These are phyloP conservation scores for Stenopsyche tienmushanensis DNA, from an alignment of 1,140 invertebrate species.

Conservation along the genomic window DNA sequence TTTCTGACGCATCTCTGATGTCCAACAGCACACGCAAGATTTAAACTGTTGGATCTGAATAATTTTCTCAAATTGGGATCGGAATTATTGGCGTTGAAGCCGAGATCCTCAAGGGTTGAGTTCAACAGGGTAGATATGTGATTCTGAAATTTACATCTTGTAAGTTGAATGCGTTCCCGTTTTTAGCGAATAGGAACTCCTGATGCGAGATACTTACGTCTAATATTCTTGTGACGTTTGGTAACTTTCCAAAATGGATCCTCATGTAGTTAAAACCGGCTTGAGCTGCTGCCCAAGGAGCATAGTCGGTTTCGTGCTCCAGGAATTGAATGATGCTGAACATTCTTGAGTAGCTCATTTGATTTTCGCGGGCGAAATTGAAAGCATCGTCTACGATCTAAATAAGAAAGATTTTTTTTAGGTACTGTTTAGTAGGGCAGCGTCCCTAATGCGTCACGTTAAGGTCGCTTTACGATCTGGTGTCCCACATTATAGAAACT, in stretches of 20 bases:
- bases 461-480: too few species aligned
- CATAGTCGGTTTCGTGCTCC: conserved; percentile 51
- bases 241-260: neutral
- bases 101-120: conserved; percentile 48
- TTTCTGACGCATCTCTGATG: conserved; percentile 58
- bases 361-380: conserved; percentile 55
- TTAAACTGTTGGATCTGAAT: conserved; percentile 54
- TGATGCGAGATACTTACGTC: neutral
- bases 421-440: too few species aligned
- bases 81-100: conserved; percentile 40
- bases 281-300: conserved; percentile 53
- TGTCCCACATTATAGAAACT: too few species aligned
- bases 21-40: conserved; percentile 57
- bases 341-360: conserved; percentile 45
- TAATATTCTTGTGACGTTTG: neutral
- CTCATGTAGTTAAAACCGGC: neutral
- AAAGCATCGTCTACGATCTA: conserved; percentile 59
- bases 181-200: too few species aligned
- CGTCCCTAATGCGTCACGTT: too few species aligned
- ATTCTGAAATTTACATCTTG: too few species aligned
- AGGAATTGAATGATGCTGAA: conserved; percentile 51
- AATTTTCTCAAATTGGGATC: conserved; percentile 50
- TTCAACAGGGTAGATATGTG: conserved; percentile 52
- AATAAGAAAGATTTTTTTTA: too few species aligned
- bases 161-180: too few species aligned